Conservation (phyloP, 2,797 vertebrate genomes). For the Loriculus beryllinus region DNA sequence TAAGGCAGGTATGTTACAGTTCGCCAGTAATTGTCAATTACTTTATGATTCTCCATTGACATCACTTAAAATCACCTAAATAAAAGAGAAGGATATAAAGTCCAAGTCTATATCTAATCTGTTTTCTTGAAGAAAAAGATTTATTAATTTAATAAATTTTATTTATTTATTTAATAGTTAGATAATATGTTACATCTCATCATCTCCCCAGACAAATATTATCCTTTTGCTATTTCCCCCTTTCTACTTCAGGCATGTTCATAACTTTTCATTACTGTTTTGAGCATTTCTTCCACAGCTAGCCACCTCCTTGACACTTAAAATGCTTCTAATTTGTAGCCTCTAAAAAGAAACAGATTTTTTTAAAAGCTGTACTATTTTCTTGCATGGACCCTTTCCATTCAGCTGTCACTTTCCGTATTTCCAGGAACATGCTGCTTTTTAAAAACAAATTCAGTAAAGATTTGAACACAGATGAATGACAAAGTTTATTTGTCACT, state of each 20-base stretch:
- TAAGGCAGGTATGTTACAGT: neutral
- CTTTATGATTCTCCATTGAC: neutral
- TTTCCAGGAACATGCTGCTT: neutral
- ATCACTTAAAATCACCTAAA: neutral
- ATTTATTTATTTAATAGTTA: neutral
- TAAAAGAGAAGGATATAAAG: neutral
- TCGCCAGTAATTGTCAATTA: neutral
- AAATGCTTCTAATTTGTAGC: neutral
- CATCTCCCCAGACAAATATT: fast-evolving
- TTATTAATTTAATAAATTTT: neutral
- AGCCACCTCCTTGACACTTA: neutral
- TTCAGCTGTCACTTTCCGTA: neutral
- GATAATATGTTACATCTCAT: neutral
- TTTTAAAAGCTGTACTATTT: neutral
- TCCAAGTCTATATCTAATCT: neutral
- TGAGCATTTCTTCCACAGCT: neutral
- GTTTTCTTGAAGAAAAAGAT: neutral
- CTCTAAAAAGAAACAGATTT: neutral
- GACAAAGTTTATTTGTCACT: neutral
- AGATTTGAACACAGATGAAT: neutral
- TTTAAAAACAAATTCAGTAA: neutral
- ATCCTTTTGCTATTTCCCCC: neutral
- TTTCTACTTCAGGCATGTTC: neutral
- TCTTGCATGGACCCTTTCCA: neutral
- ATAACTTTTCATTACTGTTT: neutral